phyloP scores from a whole-genome alignment of 2,113 vertebrate species.

The Anser brachyrhynchus region DNA sequence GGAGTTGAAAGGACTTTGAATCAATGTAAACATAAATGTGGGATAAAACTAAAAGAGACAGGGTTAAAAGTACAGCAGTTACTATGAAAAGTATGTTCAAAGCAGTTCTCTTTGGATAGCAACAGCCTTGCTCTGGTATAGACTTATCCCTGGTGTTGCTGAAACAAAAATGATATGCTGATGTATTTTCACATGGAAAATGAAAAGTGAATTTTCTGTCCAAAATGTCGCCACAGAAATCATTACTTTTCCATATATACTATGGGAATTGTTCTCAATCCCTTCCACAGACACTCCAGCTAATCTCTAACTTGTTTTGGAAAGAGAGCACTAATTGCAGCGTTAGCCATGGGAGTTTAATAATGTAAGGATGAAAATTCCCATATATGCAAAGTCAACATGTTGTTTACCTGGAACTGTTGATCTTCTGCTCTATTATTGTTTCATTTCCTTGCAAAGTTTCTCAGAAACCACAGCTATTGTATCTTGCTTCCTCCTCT shows the following conservation, averaged over 20 bases:
- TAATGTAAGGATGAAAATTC: conserved; percentile 39
- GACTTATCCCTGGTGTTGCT: neutral
- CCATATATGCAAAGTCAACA: neutral
- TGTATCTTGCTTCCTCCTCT: conserved; percentile 56
- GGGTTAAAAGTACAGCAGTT: neutral
- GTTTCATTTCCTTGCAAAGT: conserved; percentile 56
- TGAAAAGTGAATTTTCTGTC: neutral
- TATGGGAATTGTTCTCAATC: neutral
- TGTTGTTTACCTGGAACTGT: conserved; percentile 42
- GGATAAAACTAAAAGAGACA: neutral
- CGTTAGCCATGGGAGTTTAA: neutral
- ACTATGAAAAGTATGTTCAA: neutral
- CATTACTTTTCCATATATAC: neutral
- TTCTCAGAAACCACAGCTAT: conserved; percentile 28
- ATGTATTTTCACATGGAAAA: neutral
- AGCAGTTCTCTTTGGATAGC: neutral
- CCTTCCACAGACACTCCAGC: neutral
- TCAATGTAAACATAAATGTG: neutral
- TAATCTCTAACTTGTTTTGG: neutral
- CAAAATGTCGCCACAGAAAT: neutral
- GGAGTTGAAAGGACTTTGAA: neutral
- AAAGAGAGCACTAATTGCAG: neutral
- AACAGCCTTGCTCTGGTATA: neutral
- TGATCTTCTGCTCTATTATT: neutral
- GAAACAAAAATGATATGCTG: neutral